Percentiles rank a stretch among this genome's conserved stretches.
These are phyloP conservation scores for Nasonia oneida DNA, from an alignment of 2,888 invertebrate genomes.

Conservation along the genomic window DNA sequence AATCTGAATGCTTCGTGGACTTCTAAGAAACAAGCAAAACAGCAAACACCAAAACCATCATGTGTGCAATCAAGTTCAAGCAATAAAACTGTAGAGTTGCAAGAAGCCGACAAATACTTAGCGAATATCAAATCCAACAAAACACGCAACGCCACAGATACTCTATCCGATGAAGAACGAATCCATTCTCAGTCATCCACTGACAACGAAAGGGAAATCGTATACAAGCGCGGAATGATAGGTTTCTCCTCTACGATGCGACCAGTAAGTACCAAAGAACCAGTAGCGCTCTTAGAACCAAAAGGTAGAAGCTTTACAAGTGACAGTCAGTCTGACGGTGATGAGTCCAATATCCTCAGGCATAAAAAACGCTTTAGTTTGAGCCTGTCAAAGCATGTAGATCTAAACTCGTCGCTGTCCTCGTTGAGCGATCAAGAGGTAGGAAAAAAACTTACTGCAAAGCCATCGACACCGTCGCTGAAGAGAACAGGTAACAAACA, in stretches of 20 bases:
- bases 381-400: conserved; percentile 37
- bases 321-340: conserved; percentile 49
- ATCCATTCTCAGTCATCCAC: neutral
- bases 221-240: conserved; percentile 34
- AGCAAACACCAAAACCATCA: neutral
- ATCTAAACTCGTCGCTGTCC: conserved; percentile 36
- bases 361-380: conserved; percentile 55
- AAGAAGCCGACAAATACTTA: conserved; percentile 61
- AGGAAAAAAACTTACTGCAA: conserved; percentile 7
- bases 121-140: conserved; percentile 58
- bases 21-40: neutral
- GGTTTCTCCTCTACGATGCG: conserved; percentile 16
- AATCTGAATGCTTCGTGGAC: conserved; percentile 18
- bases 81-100: conserved; percentile 52
- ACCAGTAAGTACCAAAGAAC: conserved; percentile 31
- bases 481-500: neutral
- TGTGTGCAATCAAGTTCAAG: neutral
- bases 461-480: neutral
- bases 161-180: conserved; percentile 6
- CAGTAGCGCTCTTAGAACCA: neutral
- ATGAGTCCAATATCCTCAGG: conserved; percentile 2
- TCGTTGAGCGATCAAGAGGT: conserved; percentile 31
- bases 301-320: conserved; percentile 41
- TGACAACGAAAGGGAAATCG: conserved; percentile 14
- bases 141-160: conserved; percentile 57